Evolutionary conservation across 2,888 invertebrate species (phyloP).

Genomic region (Cremastinae sp.): DNA sequence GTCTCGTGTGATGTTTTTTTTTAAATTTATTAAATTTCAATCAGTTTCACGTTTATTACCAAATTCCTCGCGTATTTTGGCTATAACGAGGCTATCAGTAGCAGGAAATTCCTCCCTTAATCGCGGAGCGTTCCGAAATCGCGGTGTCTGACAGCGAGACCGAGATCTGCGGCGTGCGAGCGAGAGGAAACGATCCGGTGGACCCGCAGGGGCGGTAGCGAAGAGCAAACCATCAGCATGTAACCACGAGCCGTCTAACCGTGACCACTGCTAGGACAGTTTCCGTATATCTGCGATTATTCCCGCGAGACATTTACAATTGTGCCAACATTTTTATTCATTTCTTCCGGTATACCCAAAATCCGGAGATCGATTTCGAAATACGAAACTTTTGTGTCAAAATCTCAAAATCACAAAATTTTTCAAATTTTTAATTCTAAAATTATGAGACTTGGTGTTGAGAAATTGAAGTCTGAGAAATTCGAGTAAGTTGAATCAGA

Average conservation of each 20-base stretch:
- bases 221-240: slow-evolving; percentile 36
- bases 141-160: slow-evolving; percentile 34
- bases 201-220: neutral
- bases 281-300: slow-evolving; percentile 2
- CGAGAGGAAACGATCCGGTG: neutral
- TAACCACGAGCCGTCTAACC: slow-evolving; percentile 36
- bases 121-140: slow-evolving; percentile 27
- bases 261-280: slow-evolving; percentile 28
- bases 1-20: no score
- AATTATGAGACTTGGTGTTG: no score
- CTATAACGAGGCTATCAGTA: slow-evolving; percentile 44
- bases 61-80: slow-evolving; percentile 2
- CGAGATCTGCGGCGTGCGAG: slow-evolving; percentile 11
- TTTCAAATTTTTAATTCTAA: no score
- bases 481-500: no score
- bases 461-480: no score
- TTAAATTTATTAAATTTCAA: neutral
- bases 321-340: no score
- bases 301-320: neutral
- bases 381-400: no score
- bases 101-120: slow-evolving; percentile 23
- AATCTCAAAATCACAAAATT: no score
- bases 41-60: neutral
- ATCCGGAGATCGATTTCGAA: no score
- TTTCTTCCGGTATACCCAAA: no score